Evolutionary conservation across 2,888 invertebrate species (phyloP), one percentile per base, ranked within the genome.

Genomic region (Meganola albula): DNA sequence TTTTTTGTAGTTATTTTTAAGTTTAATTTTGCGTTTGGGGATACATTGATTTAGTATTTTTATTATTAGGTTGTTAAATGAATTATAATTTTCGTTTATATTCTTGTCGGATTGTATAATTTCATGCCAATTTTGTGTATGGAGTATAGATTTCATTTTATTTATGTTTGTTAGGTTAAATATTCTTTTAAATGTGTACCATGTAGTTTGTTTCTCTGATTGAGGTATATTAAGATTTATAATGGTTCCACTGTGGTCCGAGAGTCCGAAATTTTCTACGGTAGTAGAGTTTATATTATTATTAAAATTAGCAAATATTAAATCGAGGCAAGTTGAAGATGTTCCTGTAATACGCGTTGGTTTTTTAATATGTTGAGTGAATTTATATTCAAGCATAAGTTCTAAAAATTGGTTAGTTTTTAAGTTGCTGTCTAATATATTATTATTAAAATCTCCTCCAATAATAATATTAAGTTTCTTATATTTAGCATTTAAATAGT

Each of bases 1-100:
- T 24, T 24, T 31, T n/a, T 16, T 12, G 8, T 11, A 2, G 12
- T 6, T 31, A n/a, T 16, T n/a, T 22, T 24, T 26, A 10, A 22
- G 20, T 26, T 24, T 21, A 14, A 22, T 22, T 14, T 10, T 13
- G 13, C 11, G 23, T 13, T 30, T 30, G 5, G 30, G 30, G 4
- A 24, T 23, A 16, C 24, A 24, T n/a, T n/a, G 2, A n/a, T 30
- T 24, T 22, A 30, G 24, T 30, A 30, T 4, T 11, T 12, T 30
- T 4, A 11, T 7, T 30, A 24, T 9, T 10, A 11, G 23, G 10
- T 24, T 24, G 10, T 30, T 23, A 9, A 29, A 29, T 10, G 13
- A 14, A 10, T 13, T 12, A 21, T 14, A 29, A 13, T 29, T 29
- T 8, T 8, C 12, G 14, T 29, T 23, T 14, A 29, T 21, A 14